These are phyloP conservation scores for Drosophila tripunctata DNA, from an alignment of 2,888 invertebrate genomes.

Conservation along the genomic window DNA sequence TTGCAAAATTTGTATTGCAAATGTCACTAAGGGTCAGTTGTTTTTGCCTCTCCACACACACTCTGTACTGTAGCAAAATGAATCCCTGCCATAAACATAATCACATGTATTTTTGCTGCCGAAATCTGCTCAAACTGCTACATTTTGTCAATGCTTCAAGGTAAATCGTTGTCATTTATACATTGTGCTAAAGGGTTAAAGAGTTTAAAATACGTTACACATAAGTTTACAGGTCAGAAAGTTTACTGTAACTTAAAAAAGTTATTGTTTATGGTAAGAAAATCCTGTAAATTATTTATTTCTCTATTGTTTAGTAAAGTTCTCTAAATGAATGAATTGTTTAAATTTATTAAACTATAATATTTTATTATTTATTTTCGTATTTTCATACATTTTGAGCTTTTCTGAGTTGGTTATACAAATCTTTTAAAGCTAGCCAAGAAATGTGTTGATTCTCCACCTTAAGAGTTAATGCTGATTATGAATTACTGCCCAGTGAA, in stretches of 20 bases:
- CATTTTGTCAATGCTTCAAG: constrained; percentile 1
- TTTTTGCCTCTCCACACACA: no score
- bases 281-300: no score
- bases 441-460: constrained; percentile 1
- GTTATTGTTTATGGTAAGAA: no score
- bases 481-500: constrained; percentile 12
- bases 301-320: no score
- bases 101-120: constrained; percentile 52
- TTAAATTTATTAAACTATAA: no score
- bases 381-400: no score
- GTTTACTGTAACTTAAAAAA: no score
- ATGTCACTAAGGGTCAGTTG: constrained; percentile 61
- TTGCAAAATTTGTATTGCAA: constrained; percentile 77
- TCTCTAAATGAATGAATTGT: no score
- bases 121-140: constrained; percentile 32
- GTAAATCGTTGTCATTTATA: constrained; percentile 23
- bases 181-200: background rate
- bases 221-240: background rate
- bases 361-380: no score
- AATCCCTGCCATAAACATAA: constrained; percentile 60
- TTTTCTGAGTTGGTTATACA: no score
- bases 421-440: no score
- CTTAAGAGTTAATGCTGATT: constrained; percentile 4
- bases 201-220: no score
- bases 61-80: background rate